Conservation (phyloP, 2,797 vertebrate genomes). For the Silurus lanzhouensis region DNA sequence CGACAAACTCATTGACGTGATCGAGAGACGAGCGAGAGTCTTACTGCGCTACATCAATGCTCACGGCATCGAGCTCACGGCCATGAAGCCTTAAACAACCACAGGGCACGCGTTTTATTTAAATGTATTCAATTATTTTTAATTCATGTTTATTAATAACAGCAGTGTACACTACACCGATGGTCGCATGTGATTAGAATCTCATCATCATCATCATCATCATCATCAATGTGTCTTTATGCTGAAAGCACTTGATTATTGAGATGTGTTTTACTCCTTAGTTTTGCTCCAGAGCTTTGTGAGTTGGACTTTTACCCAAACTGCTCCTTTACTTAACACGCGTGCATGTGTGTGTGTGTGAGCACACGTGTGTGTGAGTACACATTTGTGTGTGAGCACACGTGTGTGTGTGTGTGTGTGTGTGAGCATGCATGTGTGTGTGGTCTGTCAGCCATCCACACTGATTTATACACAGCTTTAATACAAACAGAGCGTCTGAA, state of each 20-base stretch:
- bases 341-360: too few relatives aligned
- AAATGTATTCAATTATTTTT: not conserved
- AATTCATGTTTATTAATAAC: slow-evolving; percentile 13
- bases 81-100: slow-evolving; percentile 79
- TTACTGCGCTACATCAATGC: slow-evolving; percentile 91
- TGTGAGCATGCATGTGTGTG: not conserved
- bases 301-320: not conserved
- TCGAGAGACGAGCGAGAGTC: slow-evolving; percentile 86
- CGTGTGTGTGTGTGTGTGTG: too few relatives aligned
- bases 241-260: not conserved
- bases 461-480: slow-evolving; percentile 11
- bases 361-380: too few relatives aligned
- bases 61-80: slow-evolving; percentile 81
- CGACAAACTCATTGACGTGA: slow-evolving; percentile 92
- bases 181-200: not conserved
- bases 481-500: not conserved
- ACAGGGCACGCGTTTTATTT: not conserved
- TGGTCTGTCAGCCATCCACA: not conserved
- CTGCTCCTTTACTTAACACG: too few relatives aligned
- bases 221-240: not conserved
- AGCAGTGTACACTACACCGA: not conserved
- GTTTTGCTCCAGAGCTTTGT: not conserved
- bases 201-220: too few relatives aligned
- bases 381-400: too few relatives aligned
- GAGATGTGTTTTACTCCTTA: not conserved